phyloP scores from a whole-genome alignment of 2,113 vertebrate genomes.

The Electrona antarctica region DNA sequence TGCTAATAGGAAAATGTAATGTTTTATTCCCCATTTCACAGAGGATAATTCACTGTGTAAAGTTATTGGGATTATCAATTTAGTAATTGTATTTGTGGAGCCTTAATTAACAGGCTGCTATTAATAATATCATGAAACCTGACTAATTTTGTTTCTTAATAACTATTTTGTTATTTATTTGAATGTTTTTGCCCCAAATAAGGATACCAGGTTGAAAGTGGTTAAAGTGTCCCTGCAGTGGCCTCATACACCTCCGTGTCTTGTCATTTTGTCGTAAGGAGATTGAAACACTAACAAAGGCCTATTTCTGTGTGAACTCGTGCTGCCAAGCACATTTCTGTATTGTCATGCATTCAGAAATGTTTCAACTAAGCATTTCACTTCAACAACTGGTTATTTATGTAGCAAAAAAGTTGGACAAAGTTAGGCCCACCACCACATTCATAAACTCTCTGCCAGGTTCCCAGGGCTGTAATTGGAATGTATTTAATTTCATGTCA shows the following conservation, averaged over 20 bases:
- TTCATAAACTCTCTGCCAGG: background rate
- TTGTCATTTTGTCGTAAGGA: slow-evolving; percentile 9
- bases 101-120: no score
- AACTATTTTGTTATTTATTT: no score
- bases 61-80: no score
- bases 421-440: background rate
- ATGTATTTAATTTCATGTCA: background rate
- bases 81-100: no score
- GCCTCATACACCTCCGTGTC: background rate
- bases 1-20: no score
- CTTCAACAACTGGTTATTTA: background rate
- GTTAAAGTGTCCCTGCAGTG: background rate
- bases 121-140: no score
- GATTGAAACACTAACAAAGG: slow-evolving; percentile 2
- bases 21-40: no score
- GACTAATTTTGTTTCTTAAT: no score
- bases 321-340: background rate
- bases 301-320: background rate
- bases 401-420: no score
- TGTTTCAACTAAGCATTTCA: background rate
- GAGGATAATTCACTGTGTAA: no score
- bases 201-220: no score
- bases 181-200: no score
- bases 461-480: background rate
- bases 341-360: background rate